Percentiles rank a stretch among this genome's conserved stretches.
Conservation (phyloP, 2,113 vertebrate genomes). For the Trachemys scripta region DNA sequence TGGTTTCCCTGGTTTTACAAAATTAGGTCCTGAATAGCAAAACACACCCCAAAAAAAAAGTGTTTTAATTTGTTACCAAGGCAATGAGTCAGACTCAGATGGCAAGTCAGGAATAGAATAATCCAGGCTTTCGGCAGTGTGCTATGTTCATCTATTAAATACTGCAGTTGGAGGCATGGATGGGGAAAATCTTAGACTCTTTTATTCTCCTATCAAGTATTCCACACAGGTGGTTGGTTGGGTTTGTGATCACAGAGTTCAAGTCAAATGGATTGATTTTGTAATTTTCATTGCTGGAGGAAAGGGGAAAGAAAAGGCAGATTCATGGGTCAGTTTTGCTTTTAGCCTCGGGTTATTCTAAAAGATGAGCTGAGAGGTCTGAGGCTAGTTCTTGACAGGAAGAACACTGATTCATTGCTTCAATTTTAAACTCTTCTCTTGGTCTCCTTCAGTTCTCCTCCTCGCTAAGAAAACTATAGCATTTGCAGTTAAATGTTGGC, state of each 20-base stretch:
- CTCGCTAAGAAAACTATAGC: not conserved
- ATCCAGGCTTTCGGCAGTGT: not conserved
- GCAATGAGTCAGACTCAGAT: constrained; percentile 73
- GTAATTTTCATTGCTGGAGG: fast-evolving
- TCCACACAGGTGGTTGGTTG: not conserved
- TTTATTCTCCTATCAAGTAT: not conserved
- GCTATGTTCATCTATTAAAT: not conserved
- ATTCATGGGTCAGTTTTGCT: fast-evolving
- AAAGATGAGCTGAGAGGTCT: fast-evolving
- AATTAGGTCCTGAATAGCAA: constrained; percentile 50
- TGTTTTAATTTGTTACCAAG: constrained; percentile 81
- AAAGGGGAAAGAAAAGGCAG: not conserved
- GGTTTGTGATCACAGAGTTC: fast-evolving
- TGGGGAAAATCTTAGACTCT: not conserved
- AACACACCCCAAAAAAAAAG: constrained; percentile 35
- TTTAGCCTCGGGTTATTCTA: not conserved
- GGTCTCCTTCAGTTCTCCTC: not conserved
- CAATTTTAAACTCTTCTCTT: not conserved
- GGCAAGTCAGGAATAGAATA: constrained; percentile 71
- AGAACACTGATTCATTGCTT: not conserved
- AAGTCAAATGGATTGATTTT: not conserved
- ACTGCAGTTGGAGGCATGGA: not conserved
- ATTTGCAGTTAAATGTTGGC: not conserved
- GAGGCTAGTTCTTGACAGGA: not conserved
- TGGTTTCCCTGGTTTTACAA: constrained; percentile 64